Conservation (phyloP, 2,797 vertebrate species). For the Xiphophorus birchmanni region DNA sequence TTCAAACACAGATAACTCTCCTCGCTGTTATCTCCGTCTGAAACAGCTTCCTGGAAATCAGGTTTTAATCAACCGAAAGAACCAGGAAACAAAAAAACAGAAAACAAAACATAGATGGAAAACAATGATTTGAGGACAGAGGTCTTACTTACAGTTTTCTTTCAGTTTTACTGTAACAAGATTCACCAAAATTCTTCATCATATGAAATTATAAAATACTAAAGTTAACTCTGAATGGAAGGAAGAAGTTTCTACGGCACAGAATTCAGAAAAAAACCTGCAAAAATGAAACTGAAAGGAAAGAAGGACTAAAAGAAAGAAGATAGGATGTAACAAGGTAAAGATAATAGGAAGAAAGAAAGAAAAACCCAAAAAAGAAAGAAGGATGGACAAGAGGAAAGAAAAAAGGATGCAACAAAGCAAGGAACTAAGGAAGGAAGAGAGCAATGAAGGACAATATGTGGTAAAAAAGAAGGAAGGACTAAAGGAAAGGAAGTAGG, state of each 20-base stretch:
- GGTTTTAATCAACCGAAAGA: slow-evolving; percentile 27
- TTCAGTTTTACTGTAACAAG: neutral
- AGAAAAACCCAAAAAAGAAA: neutral
- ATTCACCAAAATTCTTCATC: neutral
- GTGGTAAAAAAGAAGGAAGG: neutral
- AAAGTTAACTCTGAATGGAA: neutral
- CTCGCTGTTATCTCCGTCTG: slow-evolving; percentile 55
- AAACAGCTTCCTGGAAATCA: slow-evolving; percentile 36
- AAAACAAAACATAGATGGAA: neutral
- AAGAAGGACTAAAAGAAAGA: neutral
- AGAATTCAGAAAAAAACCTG: neutral
- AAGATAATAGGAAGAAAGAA: neutral
- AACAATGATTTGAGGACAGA: neutral
- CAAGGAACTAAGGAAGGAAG: neutral
- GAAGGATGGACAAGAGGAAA: neutral
- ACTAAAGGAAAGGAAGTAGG: neutral
- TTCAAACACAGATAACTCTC: slow-evolving; percentile 65
- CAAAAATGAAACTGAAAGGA: neutral
- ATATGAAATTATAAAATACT: neutral
- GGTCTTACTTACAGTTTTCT: neutral
- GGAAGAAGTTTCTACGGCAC: neutral
- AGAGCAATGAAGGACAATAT: neutral
- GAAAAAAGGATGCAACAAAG: neutral
- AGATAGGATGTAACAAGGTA: neutral
- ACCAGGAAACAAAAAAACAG: neutral